These are phyloP conservation scores for Ophion ventricosus DNA, from an alignment of 2,888 invertebrate genomes.

Conservation along the genomic window DNA sequence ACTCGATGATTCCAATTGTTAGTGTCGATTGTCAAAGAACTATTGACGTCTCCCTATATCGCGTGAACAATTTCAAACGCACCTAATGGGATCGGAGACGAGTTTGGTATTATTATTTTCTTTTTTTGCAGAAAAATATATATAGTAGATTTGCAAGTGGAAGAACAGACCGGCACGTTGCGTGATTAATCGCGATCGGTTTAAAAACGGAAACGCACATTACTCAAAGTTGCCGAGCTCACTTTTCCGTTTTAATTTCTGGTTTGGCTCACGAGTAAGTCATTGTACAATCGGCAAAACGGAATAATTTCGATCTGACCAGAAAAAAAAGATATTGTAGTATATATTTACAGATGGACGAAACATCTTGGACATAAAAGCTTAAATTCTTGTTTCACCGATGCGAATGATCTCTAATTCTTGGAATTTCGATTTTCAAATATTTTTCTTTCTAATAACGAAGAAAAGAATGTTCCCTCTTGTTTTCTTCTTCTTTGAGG, in stretches of 20 bases:
- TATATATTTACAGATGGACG: conserved; percentile 45
- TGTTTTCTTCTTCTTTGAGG: conserved; percentile 11
- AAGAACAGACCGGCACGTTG: conserved; percentile 60
- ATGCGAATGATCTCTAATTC: neutral
- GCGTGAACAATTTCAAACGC: too few relatives aligned
- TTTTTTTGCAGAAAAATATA: conserved; percentile 62
- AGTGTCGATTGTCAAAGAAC: conserved; percentile 64
- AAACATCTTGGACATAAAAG: conserved; percentile 1
- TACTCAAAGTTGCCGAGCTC: conserved; percentile 47
- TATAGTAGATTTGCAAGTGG: conserved; percentile 51
- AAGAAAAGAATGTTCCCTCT: conserved; percentile 51
- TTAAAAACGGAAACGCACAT: conserved; percentile 46
- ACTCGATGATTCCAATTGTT: conserved; percentile 52
- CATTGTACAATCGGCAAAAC: conserved; percentile 16
- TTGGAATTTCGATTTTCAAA: conserved; percentile 10
- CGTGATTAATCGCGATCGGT: conserved; percentile 58
- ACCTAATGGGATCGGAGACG: neutral
- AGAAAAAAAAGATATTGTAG: neutral
- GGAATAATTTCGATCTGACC: conserved; percentile 42
- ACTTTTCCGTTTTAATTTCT: conserved; percentile 28
- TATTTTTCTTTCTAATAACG: conserved; percentile 18
- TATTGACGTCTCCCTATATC: conserved; percentile 37
- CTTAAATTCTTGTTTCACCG: neutral
- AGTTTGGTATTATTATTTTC: neutral
- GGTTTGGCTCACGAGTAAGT: conserved; percentile 3